Evolutionary conservation across 2,888 invertebrate genomes (phyloP), one percentile per base, ranked within the genome.

Genomic region (Macropis europaea): DNA sequence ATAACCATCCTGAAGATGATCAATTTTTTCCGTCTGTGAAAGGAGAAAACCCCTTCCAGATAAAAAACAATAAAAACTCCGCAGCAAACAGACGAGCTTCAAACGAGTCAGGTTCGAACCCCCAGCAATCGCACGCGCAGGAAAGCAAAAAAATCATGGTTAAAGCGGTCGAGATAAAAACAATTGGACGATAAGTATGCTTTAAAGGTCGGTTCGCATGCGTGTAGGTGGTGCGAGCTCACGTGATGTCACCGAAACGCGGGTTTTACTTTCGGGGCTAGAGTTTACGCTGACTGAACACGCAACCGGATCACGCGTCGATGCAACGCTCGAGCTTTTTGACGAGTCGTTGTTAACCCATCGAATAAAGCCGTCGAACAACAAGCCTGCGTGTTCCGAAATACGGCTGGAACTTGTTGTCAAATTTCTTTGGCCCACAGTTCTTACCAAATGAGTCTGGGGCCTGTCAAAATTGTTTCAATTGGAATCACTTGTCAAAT

Each of bases 201-300:
- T 59, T 66, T 52, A 59, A 66, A 53, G 59, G 13, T 5, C 19
- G 7, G 9, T 26, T 26, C 57, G 45, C 52, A 52, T 9, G 38
- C 30, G 57, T 52, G 45, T 66, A 66, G 47, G 66, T 53, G 57
- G 22, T 34, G 17, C 40, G 13, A 1, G 15, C 22, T 57, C 66
- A 24, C 52, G 66, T 22, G 66, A 56, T 47, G 32, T 40, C 47
- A 34, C n/a, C 13, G 26, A 61, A 61, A 34, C 34, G 40, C 38
- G 28, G 19, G 28, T 34, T 48, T 61, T 48, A 61, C 38, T 36
- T 42, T 42, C 19, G 19, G 1, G 28, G 9, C n/a, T 42, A 17
- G 11, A 52, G 59, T 52, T 48, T 24, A 57, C 19, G 30, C 52
- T 42, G 40, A 45, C 30, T 17, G n/a, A 30, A 38, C 63, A 47